These are phyloP conservation scores for Dryobotodes eremita DNA, from an alignment of 2,888 invertebrate genomes.

Conservation along the genomic window DNA sequence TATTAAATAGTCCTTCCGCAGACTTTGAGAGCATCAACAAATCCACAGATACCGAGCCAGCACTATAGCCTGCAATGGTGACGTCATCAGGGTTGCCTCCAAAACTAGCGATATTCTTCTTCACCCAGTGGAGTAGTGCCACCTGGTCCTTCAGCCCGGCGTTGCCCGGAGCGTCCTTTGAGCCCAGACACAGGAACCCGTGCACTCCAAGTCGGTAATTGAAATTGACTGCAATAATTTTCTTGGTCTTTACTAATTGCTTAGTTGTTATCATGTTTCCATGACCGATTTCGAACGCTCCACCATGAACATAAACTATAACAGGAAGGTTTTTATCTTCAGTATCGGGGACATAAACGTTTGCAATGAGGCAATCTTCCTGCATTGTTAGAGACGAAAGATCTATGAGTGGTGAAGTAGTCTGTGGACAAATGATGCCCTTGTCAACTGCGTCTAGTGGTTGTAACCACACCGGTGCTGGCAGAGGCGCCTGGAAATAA, in stretches of 20 bases:
- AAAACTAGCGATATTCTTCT: conserved; percentile 73
- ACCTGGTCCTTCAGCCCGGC: conserved; percentile 78
- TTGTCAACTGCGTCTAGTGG: conserved; percentile 68
- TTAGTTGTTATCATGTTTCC: conserved; percentile 57
- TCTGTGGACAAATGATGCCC: conserved; percentile 71
- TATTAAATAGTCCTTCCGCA: conserved; percentile 72
- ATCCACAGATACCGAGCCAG: conserved; percentile 72
- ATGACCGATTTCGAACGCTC: conserved; percentile 70
- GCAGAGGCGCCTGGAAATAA: conserved; percentile 73
- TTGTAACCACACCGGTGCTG: conserved; percentile 71
- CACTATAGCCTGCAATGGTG: conserved; percentile 73
- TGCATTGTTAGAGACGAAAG: conserved; percentile 37
- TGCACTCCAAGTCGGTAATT: conserved; percentile 73
- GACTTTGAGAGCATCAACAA: conserved; percentile 71
- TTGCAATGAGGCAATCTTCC: conserved; percentile 81
- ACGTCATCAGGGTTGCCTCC: conserved; percentile 77
- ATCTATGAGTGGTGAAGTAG: conserved; percentile 10
- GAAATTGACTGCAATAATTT: conserved; percentile 69
- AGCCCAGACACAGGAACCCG: conserved; percentile 74
- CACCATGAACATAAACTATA: conserved; percentile 72
- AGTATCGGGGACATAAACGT: conserved; percentile 79
- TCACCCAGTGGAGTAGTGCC: conserved; percentile 73
- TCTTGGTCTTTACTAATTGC: conserved; percentile 62
- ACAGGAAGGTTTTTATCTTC: conserved; percentile 71
- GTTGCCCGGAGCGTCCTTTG: conserved; percentile 72